Evolutionary conservation across 2,888 invertebrate genomes (phyloP), one percentile per base, ranked within the genome.

Genomic region (Deilephila porcellus): DNA sequence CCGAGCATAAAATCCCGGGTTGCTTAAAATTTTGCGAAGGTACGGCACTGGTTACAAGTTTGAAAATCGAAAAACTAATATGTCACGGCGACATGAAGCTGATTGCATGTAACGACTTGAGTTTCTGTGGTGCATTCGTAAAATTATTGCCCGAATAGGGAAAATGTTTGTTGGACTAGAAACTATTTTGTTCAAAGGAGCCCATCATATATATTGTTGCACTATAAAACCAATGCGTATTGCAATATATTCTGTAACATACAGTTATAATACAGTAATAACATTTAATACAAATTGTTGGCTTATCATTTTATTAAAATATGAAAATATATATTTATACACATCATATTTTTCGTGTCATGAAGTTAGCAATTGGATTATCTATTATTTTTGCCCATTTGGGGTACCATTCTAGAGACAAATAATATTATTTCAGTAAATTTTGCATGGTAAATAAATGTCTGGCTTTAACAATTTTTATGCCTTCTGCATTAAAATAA

Each of bases 81-180:
- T 52, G 67, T 67, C 67, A 67, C 52, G 52, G 45, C 67, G 67
- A 67, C 67, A 67, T 52, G 67, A 67, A 67, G 67, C 67, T 67
- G 67, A 67, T 67, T 67, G 67, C 67, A 52, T 52, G 67, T 67
- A 67, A 67, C 67, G 67, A 67, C 52, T 67, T 52, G 52, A 67
- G 67, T 67, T 67, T 67, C 67, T 67, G 67, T 11, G 67, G 67
- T 67, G 67, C 52, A 67, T 67, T 67, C 52, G 52, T 67, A 67
- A 67, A 67, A 67, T 67, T 64, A 64, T 64, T 52, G 52, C 25
- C 25, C 25, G 52, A 52, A 67, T 25, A 52, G 45, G 67, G 17
- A 67, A 67, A 52, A 67, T 67, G 64, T 67, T 67, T 67, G n/a
- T 20, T 20, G 25, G 45, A 52, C 45, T 37, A 45, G 8, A 45